Percentiles rank a stretch among this genome's conserved stretches.
Conservation (phyloP, 2,113 vertebrate species). For the Tyto alba region DNA sequence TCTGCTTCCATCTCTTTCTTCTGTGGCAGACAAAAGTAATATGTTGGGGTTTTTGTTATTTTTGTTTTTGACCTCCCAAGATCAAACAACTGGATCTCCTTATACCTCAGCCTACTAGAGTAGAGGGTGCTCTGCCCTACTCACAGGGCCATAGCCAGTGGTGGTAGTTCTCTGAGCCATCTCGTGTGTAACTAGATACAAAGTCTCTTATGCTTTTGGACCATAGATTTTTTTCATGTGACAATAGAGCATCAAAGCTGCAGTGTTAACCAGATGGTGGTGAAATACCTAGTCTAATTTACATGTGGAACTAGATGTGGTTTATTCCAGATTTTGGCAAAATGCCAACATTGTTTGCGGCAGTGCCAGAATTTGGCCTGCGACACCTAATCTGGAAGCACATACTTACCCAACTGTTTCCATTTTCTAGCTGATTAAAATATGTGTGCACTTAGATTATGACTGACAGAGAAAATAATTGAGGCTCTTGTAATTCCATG, state of each 20-base stretch:
- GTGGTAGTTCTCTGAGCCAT: neutral
- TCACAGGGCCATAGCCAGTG: neutral
- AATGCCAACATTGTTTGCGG: neutral
- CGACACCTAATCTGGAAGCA: neutral
- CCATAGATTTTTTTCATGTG: neutral
- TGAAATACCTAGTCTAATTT: neutral
- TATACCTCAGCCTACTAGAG: neutral
- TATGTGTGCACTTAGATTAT: neutral
- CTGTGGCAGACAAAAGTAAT: neutral
- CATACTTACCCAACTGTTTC: neutral
- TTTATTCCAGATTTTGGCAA: neutral
- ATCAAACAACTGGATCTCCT: neutral
- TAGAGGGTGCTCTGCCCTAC: neutral
- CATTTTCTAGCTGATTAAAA: neutral
- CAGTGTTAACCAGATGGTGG: neutral
- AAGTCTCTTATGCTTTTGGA: neutral
- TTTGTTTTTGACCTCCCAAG: neutral
- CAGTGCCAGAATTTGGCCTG: neutral
- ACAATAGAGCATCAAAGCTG: neutral
- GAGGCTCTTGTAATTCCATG: neutral
- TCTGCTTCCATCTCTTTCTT: neutral
- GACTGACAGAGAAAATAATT: neutral
- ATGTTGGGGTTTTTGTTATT: fast-evolving
- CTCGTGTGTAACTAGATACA: neutral
- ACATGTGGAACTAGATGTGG: neutral